phyloP scores from a whole-genome alignment of 1,140 invertebrate species.

The Lineus longissimus region DNA sequence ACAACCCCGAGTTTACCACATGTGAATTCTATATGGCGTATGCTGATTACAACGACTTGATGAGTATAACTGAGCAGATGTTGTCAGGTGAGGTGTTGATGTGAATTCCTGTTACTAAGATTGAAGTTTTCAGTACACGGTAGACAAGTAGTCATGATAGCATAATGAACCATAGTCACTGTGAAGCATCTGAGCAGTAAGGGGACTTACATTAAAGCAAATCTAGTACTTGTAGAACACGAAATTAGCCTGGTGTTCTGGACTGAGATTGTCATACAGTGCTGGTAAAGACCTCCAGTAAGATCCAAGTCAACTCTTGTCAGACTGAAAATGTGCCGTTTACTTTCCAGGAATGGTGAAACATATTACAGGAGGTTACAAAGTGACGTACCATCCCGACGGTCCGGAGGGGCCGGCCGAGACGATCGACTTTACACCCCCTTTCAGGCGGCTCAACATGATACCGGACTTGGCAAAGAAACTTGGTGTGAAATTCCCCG shows the following conservation, averaged over 20 bases:
- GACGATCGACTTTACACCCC: constrained; percentile 96
- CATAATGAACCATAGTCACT: too few species aligned
- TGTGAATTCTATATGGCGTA: constrained; percentile 99
- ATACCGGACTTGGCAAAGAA: constrained; percentile 81
- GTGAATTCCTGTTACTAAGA: neutral
- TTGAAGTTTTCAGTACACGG: neutral
- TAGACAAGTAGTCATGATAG: neutral
- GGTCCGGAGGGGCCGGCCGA: constrained; percentile 67
- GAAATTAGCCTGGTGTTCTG: too few species aligned
- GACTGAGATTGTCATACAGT: too few species aligned
- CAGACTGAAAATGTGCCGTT: neutral
- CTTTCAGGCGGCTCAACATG: constrained; percentile 90
- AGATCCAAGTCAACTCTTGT: too few species aligned
- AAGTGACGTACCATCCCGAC: constrained; percentile 88
- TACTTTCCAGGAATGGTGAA: constrained; percentile 65
- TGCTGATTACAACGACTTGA: constrained; percentile 96
- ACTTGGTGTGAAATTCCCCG: constrained; percentile 79
- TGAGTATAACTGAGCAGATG: constrained; percentile 86
- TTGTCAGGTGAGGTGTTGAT: constrained; percentile 66
- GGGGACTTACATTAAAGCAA: too few species aligned
- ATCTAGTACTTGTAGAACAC: too few species aligned
- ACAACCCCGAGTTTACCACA: constrained; percentile 99
- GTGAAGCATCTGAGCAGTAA: too few species aligned
- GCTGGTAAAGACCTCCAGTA: too few species aligned
- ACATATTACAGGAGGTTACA: constrained; percentile 64